These are phyloP conservation scores for Rhyacichthys aspro DNA, from an alignment of 2,797 vertebrate genomes.

Conservation along the genomic window DNA sequence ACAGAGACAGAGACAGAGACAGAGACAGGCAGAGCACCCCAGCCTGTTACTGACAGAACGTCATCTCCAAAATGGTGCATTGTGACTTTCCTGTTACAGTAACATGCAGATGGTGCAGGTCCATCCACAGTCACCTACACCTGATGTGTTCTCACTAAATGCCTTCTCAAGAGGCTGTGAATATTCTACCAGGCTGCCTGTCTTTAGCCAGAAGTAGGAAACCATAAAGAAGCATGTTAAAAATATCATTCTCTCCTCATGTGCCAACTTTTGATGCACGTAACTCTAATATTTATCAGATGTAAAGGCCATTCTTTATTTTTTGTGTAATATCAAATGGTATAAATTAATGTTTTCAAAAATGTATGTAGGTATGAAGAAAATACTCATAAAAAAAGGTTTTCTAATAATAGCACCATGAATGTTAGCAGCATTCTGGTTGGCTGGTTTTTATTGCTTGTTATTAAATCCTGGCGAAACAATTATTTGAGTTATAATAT, in stretches of 20 bases:
- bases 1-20: conserved; percentile 11
- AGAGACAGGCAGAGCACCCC: conserved; percentile 37
- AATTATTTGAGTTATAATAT: conserved; percentile 97
- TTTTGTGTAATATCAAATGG: conserved; percentile 62
- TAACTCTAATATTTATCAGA: conserved; percentile 96
- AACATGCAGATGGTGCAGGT: conserved; percentile 12
- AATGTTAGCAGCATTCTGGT: conserved; percentile 90
- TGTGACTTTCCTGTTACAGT: conserved; percentile 25
- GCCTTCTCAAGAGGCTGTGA: conserved; percentile 85
- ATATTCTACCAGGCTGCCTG: conserved; percentile 89
- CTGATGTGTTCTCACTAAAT: conserved; percentile 87
- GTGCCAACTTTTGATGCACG: conserved; percentile 91
- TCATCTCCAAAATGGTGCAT: conserved; percentile 40
- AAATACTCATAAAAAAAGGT: conserved; percentile 34
- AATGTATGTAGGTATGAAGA: neutral
- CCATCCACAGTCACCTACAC: conserved; percentile 48
- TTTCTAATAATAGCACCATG: conserved; percentile 88
- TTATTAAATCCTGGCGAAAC: conserved; percentile 99
- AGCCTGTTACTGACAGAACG: conserved; percentile 40
- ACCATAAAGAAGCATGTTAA: conserved; percentile 91
- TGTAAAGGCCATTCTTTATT: conserved; percentile 85
- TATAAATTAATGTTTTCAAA: conserved; percentile 17
- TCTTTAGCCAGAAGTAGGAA: conserved; percentile 86
- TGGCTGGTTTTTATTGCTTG: conserved; percentile 97
- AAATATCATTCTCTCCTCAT: conserved; percentile 92